Evolutionary conservation across 2,888 invertebrate species (phyloP).

Genomic region (Dorcus hopei): DNA sequence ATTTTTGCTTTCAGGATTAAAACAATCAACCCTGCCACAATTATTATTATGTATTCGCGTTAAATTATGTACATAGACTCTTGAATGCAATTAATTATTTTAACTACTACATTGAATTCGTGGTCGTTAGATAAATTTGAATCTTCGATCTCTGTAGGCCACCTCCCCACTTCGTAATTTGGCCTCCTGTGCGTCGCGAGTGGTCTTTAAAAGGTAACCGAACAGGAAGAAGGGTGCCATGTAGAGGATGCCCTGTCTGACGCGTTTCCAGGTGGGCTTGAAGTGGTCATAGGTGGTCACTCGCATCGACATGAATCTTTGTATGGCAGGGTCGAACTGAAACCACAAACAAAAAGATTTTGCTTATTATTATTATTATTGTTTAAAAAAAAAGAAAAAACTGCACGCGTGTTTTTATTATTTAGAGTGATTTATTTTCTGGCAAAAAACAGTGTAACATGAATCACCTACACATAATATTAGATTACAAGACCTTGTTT

Average conservation of each 20-base stretch:
- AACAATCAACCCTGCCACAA: neutral
- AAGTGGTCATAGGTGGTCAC: conserved; percentile 64
- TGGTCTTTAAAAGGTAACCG: conserved; percentile 54
- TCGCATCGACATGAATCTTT: conserved; percentile 71
- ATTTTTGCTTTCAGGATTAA: neutral
- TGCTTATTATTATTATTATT: conserved; percentile 2
- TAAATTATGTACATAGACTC: neutral
- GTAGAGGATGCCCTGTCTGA: conserved; percentile 43
- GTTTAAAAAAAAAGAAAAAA: too few relatives aligned
- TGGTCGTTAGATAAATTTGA: conserved; percentile 60
- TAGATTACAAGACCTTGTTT: too few relatives aligned
- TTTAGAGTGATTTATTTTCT: too few relatives aligned
- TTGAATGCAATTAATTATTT: neutral
- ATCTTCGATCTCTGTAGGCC: conserved; percentile 68
- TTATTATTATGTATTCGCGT: neutral
- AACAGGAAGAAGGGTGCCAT: conserved; percentile 57
- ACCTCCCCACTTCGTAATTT: conserved; percentile 68
- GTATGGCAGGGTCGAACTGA: conserved; percentile 79
- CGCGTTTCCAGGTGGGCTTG: conserved; percentile 57
- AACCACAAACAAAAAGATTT: conserved; percentile 39
- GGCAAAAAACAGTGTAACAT: too few relatives aligned
- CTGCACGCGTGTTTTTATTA: too few relatives aligned
- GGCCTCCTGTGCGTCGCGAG: conserved; percentile 56
- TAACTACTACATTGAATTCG: too few relatives aligned
- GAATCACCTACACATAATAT: too few relatives aligned